Conservation (phyloP, 2,888 invertebrate species). For the Cerceris ruficornis region DNA sequence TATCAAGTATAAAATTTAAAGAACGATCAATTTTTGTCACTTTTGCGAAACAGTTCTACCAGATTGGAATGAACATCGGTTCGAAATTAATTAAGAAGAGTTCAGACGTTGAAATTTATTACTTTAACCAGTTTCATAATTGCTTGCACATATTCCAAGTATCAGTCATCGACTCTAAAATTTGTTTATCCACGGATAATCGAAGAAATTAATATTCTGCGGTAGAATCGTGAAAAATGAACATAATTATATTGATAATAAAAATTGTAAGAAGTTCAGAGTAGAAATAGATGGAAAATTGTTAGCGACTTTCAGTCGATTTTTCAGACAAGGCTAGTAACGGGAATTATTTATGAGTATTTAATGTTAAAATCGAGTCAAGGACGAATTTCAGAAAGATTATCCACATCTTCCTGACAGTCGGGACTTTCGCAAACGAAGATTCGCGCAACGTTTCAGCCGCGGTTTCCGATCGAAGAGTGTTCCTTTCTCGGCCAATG, state of each 20-base stretch:
- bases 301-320: too few species aligned
- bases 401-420: not conserved
- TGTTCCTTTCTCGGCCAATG: not conserved
- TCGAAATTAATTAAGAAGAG: too few species aligned
- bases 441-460: slow-evolving; percentile 43
- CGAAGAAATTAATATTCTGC: not conserved
- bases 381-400: not conserved
- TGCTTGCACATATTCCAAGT: too few species aligned
- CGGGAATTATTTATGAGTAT: not conserved
- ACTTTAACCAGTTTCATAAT: too few species aligned
- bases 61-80: too few species aligned
- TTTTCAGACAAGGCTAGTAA: too few species aligned
- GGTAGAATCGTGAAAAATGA: not conserved
- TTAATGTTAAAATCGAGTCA: not conserved
- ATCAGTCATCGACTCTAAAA: not conserved
- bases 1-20: not conserved
- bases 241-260: too few species aligned
- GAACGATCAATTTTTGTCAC: not conserved
- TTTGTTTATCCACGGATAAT: not conserved
- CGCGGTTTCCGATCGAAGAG: slow-evolving; percentile 13
- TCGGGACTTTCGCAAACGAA: not conserved
- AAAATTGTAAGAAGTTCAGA: too few species aligned
- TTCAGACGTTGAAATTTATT: too few species aligned
- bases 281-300: too few species aligned
- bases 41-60: not conserved